Evolutionary conservation across 2,113 vertebrate species (phyloP).

Genomic region (Ariopsis seemanni): DNA sequence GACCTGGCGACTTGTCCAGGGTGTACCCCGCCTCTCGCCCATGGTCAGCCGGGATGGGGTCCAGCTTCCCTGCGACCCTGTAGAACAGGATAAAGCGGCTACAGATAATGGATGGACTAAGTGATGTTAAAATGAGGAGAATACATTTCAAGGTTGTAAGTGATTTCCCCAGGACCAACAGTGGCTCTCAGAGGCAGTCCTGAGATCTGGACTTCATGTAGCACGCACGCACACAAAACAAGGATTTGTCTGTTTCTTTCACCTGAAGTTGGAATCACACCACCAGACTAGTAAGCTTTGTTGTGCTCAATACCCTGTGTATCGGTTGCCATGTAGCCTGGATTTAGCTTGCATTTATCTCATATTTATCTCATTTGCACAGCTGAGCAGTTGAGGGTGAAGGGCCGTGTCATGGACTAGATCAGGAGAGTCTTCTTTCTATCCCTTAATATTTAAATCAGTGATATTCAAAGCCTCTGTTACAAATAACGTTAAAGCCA

Average conservation of each 20-base stretch:
- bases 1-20: no score
- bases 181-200: not conserved
- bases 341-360: not conserved
- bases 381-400: not conserved
- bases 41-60: no score
- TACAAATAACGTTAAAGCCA: not conserved
- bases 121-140: not conserved
- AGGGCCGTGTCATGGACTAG: not conserved
- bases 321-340: not conserved
- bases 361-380: not conserved
- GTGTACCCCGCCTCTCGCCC: no score
- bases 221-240: not conserved
- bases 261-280: slow-evolving; percentile 51
- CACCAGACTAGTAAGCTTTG: not conserved
- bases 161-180: no score
- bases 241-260: slow-evolving; percentile 31
- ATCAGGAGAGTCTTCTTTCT: not conserved
- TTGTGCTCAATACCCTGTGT: not conserved
- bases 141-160: not conserved
- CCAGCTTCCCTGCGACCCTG: no score
- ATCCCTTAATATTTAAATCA: not conserved
- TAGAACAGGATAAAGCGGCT: no score
- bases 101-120: not conserved
- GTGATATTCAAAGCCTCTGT: not conserved
- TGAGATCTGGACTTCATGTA: not conserved